phyloP scores from a whole-genome alignment of 2,113 vertebrate species.

The Verasper variegatus region DNA sequence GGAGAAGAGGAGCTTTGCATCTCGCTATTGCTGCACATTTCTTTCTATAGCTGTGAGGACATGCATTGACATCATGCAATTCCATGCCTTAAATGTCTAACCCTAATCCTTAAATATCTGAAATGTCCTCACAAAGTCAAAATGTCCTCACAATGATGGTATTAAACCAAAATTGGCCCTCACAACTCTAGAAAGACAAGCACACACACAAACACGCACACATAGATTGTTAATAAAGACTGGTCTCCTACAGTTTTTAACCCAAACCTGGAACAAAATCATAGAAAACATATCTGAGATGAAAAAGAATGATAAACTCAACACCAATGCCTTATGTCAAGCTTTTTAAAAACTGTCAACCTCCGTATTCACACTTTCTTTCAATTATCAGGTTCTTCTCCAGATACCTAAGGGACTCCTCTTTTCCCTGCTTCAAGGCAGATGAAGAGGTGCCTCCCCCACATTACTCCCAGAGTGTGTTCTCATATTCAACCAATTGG shows the following conservation, averaged over 20 bases:
- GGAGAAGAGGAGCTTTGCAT: too few species aligned
- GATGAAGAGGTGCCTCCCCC: slow-evolving; percentile 15
- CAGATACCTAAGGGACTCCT: slow-evolving; percentile 25
- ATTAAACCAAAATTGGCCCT: too few species aligned
- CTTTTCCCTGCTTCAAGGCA: slow-evolving; percentile 2
- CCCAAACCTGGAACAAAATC: too few species aligned
- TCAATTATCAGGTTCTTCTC: slow-evolving; percentile 7
- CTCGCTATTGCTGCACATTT: too few species aligned
- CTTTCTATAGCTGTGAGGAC: too few species aligned
- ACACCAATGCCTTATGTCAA: neutral
- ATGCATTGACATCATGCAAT: too few species aligned
- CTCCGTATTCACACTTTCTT: neutral
- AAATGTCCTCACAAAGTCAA: too few species aligned
- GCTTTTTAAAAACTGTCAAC: neutral
- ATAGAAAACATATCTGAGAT: neutral
- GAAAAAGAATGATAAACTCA: neutral
- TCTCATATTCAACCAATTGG: slow-evolving; percentile 43
- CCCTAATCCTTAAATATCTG: too few species aligned
- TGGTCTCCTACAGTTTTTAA: too few species aligned
- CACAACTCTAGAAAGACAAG: neutral
- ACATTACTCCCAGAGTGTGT: slow-evolving; percentile 22
- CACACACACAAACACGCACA: neutral
- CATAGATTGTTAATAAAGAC: too few species aligned
- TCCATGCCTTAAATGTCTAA: too few species aligned
- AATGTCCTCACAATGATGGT: too few species aligned